Conservation (phyloP, 1,140 invertebrate genomes). For the Ericerus pela region DNA sequence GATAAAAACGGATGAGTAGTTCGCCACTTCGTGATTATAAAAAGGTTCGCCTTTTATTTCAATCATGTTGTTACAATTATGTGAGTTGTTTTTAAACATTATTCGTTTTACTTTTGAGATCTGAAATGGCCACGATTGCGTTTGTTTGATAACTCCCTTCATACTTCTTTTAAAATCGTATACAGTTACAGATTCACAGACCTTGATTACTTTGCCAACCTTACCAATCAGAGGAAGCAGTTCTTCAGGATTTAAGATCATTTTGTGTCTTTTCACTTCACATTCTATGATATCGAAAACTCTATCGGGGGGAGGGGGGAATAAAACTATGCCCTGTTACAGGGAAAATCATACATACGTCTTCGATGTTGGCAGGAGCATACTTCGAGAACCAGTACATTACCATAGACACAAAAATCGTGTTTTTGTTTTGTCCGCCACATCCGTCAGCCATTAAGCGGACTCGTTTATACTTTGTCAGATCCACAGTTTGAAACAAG, state of each 20-base stretch:
- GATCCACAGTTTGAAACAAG: constrained; percentile 6
- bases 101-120: background rate
- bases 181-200: background rate
- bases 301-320: constrained; percentile 16
- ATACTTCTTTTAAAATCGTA: background rate
- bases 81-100: background rate
- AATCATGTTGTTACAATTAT: background rate
- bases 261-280: background rate
- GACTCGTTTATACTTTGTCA: constrained; percentile 17
- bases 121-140: background rate
- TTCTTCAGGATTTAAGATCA: background rate
- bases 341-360: constrained; percentile 25
- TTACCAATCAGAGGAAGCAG: background rate
- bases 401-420: constrained; percentile 20
- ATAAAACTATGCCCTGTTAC: constrained; percentile 26
- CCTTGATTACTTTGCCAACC: background rate
- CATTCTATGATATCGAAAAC: background rate
- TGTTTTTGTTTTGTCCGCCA: constrained; percentile 28
- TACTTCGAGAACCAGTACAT: constrained; percentile 20
- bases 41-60: background rate
- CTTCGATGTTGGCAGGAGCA: background rate
- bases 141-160: background rate
- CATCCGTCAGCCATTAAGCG: constrained; percentile 24
- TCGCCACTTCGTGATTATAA: background rate
- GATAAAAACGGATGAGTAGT: background rate